Evolutionary conservation across 2,113 vertebrate species (phyloP), one percentile per base, ranked within the genome.

Genomic region (Neotoma lepida): DNA sequence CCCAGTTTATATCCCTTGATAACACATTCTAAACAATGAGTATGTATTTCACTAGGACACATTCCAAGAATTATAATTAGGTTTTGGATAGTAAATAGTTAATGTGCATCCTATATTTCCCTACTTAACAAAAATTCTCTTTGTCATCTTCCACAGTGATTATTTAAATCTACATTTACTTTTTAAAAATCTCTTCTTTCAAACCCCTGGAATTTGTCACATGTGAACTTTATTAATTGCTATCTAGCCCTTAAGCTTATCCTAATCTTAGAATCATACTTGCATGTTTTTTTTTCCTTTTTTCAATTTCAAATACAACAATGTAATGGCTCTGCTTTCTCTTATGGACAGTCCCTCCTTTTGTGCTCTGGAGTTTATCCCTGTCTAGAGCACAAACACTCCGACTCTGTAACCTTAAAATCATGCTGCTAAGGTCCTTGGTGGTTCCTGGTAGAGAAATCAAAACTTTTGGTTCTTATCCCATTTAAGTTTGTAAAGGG

Each of bases 141-240:
- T 93, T 91, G 17, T n/a, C 20, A 20, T 91, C 66, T 33, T 93
- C 14, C 35, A 46, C 18, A 82, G 73, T 89, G 64, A 46, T 56
- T 92, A 46, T 80, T 93, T 93, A 77, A 61, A 91, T 86, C 58
- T 46, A 76, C 44, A 9, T 80, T 80, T 92, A 90, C 35, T 30
- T 26, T 74, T 61, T 66, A 74, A 56, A 91, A 12, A 73, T 28
- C 6, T 92, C 20, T 86, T 28, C 33, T 58, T 95, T 96, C 51
- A 89, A 77, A 13, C 30, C 89, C 4, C 85, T 76, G 54, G 80
- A 63, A 94, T 93, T 26, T 80, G 12, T 91, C 70, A 87, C 35
- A 33, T 35, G 30, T 54, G 49, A 78, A 9, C 12, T 78, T 78
- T 41, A 68, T 82, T 49, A 51, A 68, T n/a, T 63, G 15, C 12